Percentiles rank a stretch among this genome's conserved stretches.
phyloP scores from a whole-genome alignment of 2,113 vertebrate species.

The Microtus richardsoni region DNA sequence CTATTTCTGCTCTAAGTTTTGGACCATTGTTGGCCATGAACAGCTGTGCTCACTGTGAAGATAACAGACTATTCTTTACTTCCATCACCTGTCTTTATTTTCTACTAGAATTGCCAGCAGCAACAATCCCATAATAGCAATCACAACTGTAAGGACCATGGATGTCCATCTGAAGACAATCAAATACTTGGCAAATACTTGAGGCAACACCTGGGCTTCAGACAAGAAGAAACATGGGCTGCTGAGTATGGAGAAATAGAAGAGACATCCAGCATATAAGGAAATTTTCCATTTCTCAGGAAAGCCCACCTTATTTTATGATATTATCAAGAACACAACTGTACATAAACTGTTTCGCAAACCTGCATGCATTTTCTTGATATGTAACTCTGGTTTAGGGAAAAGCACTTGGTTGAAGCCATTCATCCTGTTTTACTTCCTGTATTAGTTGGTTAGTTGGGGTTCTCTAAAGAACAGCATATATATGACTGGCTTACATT shows the following conservation, averaged over 20 bases:
- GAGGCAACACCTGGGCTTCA: not conserved
- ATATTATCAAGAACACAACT: not conserved
- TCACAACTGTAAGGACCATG: not conserved
- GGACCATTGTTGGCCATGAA: not conserved
- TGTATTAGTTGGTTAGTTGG: not conserved
- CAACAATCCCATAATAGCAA: slow-evolving; percentile 23
- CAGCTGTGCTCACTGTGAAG: slow-evolving; percentile 34
- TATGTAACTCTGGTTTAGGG: not conserved
- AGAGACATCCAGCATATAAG: not conserved
- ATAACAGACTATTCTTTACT: slow-evolving; percentile 14
- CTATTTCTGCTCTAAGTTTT: not conserved
- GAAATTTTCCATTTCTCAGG: not conserved
- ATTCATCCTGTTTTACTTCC: not conserved
- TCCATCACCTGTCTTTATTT: slow-evolving; percentile 32
- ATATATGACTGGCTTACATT: too few relatives aligned
- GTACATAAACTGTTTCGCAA: not conserved
- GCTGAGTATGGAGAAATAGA: not conserved
- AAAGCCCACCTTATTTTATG: not conserved
- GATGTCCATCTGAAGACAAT: slow-evolving; percentile 40
- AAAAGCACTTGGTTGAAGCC: not conserved
- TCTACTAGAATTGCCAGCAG: slow-evolving; percentile 25
- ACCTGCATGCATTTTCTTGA: not conserved
- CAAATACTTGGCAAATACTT: not conserved
- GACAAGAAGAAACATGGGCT: not conserved
- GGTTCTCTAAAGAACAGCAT: not conserved